These are phyloP conservation scores for Gerris lacustris DNA, from an alignment of 2,888 invertebrate genomes.

Conservation along the genomic window DNA sequence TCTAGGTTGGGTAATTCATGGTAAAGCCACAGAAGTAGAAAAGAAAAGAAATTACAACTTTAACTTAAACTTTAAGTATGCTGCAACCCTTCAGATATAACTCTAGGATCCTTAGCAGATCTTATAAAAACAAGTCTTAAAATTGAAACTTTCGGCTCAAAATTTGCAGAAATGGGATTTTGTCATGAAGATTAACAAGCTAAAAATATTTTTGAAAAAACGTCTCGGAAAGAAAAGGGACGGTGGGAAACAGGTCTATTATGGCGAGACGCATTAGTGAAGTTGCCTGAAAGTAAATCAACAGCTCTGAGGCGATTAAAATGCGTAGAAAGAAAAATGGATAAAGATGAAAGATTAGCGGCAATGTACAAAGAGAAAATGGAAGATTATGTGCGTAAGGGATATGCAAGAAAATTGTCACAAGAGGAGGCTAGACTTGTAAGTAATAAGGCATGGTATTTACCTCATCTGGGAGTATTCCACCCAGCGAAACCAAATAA, in stretches of 20 bases:
- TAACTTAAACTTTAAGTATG: neutral
- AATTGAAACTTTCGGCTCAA: neutral
- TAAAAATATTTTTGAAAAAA: neutral
- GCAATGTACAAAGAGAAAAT: conserved; percentile 10
- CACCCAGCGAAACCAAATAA: conserved; percentile 16
- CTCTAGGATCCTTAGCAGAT: neutral
- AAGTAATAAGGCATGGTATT: neutral
- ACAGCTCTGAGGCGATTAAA: conserved; percentile 10
- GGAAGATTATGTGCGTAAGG: conserved; percentile 12
- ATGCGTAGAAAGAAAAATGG: conserved; percentile 9
- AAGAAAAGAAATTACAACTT: neutral
- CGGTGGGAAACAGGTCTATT: conserved; percentile 18
- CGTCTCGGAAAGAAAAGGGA: neutral
- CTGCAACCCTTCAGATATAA: neutral
- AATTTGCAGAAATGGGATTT: neutral
- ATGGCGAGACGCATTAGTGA: conserved; percentile 10
- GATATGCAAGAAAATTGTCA: conserved; percentile 2
- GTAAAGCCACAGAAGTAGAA: neutral
- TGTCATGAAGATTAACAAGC: neutral
- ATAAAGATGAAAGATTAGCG: neutral
- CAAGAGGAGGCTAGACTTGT: neutral
- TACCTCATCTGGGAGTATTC: conserved; percentile 15
- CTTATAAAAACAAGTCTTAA: neutral
- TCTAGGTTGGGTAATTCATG: neutral
- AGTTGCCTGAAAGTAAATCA: conserved; percentile 14